Evolutionary conservation across 1,140 invertebrate species (phyloP).

Genomic region (Sycophaga agraensis): DNA sequence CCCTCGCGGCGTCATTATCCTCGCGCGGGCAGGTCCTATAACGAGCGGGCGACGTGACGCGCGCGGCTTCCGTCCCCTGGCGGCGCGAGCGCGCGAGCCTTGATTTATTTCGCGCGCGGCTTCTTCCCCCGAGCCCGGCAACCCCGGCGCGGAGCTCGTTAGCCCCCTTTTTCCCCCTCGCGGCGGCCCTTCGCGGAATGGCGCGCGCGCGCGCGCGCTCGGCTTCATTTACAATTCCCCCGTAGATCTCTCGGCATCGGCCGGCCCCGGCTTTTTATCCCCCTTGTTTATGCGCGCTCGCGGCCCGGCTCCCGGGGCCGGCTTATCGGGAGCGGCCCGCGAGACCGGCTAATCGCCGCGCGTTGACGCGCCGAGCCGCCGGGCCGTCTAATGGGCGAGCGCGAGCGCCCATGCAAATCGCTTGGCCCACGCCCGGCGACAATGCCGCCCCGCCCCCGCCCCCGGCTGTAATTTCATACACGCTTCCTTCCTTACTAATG

Average conservation of each 20-base stretch:
- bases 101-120: conserved; percentile 22
- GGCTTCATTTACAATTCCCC: conserved; percentile 20
- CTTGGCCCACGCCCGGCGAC: no score
- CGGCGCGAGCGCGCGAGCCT: not conserved
- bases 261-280: not conserved
- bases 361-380: no score
- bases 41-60: conserved; percentile 19
- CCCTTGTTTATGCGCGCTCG: no score
- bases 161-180: not conserved
- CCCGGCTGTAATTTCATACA: conserved; percentile 6
- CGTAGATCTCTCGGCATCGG: not conserved
- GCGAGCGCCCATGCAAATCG: no score
- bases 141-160: no score
- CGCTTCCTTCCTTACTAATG: not conserved
- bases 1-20: conserved; percentile 7
- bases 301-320: no score
- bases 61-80: not conserved
- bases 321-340: no score
- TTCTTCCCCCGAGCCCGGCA: not conserved
- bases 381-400: no score
- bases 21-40: not conserved
- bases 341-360: no score
- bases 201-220: not conserved
- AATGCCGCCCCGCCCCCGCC: not conserved
- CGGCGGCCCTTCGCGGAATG: conserved; percentile 9